A percentile compares a stretch with the other conserved stretches of the same genome.
Conservation (phyloP, 2,797 vertebrate genomes). For the Balearica regulorum region DNA sequence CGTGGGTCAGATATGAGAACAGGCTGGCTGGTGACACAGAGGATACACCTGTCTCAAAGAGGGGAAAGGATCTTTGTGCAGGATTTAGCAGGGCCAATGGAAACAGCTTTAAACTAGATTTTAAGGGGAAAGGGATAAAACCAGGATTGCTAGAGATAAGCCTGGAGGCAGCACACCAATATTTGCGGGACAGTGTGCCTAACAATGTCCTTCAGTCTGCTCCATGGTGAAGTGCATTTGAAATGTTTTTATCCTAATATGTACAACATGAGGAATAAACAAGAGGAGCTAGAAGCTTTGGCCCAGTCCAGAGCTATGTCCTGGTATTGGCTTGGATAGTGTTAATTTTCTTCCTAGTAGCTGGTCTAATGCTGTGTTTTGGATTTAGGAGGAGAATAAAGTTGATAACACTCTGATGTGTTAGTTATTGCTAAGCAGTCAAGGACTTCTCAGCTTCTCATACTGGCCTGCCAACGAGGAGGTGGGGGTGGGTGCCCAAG, state of each 20-base stretch:
- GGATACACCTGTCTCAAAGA: neutral
- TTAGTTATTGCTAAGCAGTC: no score
- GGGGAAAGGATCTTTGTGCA: neutral
- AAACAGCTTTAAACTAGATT: neutral
- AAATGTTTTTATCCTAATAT: neutral
- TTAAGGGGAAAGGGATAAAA: neutral
- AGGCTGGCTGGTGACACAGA: neutral
- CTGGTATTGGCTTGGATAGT: no score
- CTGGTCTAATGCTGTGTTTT: no score
- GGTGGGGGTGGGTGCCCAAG: no score
- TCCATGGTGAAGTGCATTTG: neutral
- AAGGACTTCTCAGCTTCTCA: no score
- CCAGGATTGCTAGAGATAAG: neutral
- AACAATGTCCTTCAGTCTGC: neutral
- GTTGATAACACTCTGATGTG: no score
- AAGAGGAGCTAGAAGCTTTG: neutral
- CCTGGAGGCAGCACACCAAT: fast-evolving
- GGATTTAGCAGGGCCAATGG: neutral
- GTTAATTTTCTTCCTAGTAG: no score
- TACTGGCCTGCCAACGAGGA: no score
- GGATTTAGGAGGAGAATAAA: no score
- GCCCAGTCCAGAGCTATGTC: neutral
- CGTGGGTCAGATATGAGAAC: neutral
- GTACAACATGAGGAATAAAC: fast-evolving
- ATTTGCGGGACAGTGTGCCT: neutral